Base-by-base conservation (phyloP, 2,113 vertebrate genomes). In the Andinoacara biseriatus region DNA sequence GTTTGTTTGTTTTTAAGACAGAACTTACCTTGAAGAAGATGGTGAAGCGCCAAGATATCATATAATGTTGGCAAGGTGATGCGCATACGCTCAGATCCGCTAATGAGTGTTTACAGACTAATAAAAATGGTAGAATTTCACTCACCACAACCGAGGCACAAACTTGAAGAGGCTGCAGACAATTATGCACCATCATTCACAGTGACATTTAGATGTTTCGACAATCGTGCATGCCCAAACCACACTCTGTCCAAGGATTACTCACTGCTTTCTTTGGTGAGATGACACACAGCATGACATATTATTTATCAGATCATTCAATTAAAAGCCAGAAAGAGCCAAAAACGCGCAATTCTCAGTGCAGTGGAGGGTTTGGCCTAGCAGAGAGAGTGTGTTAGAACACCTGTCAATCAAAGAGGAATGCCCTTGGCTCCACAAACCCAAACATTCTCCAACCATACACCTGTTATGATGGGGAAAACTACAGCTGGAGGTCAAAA, bases 191-290 rank as follows among this genome's bases (percentile, higher is more conserved):
- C 76, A 84, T 92, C 80, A 80, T 60, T 89, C 84, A 88, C 79
- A 59, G 79, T 84, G 84, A 86, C 85, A 82, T 89, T 26, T 80
- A 86, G 58, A 81, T 81, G 10, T 90, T 93, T 87, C 81, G 83
- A 74, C 60, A 89, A 82, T 80, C 61, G 74, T 77, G 86, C 84
- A 80, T 81, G 82, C 74, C 87, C 90, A 88, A 89, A 88, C 81
- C 86, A 81, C 81, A 60, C 82, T 75, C 82, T 24, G 40, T 82
- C 84, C 81, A 87, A 87, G 69, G 80, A 92, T 90, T 89, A 88
- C 38, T 83, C 86, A 60, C 59, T 62, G 80, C 83, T 92, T 90
- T 89, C 86, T 85, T 89, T 91, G 79, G 89, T 85, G 49, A 78
- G 54, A 69, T 10, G 46, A 49, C 63, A 69, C 40, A 69, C 5